These are phyloP conservation scores for Drosophila aldrichi DNA, from an alignment of 2,888 invertebrate species.

Conservation along the genomic window DNA sequence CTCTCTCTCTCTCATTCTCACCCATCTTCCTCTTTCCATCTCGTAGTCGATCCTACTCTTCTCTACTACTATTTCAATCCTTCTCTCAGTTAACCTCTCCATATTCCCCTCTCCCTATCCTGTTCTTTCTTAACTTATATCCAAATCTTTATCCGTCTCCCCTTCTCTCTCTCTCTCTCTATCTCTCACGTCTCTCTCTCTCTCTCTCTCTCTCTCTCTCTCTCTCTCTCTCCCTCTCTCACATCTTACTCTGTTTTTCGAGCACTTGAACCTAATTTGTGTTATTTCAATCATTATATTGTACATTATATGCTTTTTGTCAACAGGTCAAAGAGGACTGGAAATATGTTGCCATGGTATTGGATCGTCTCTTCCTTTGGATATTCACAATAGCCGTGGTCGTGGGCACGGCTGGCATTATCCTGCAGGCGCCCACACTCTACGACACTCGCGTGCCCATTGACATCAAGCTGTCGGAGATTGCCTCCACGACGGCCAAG, in stretches of 20 bases:
- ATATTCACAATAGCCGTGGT: conserved; percentile 98
- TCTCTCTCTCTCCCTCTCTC: too few relatives aligned
- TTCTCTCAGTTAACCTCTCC: too few relatives aligned
- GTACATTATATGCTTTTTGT: conserved; percentile 7
- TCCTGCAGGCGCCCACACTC: conserved; percentile 96
- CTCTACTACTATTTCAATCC: too few relatives aligned
- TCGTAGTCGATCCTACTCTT: too few relatives aligned
- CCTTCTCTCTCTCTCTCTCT: background rate
- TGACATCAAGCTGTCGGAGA: conserved; percentile 94
- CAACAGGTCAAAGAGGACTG: conserved; percentile 97
- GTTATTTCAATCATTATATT: conserved; percentile 1
- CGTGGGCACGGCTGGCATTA: conserved; percentile 97
- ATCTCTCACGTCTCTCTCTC: background rate
- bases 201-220: too few relatives aligned
- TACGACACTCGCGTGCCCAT: conserved; percentile 96
- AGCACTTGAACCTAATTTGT: background rate
- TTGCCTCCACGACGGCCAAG: conserved; percentile 95
- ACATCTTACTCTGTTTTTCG: background rate
- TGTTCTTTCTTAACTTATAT: too few relatives aligned
- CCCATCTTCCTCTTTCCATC: too few relatives aligned
- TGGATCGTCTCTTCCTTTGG: conserved; percentile 98
- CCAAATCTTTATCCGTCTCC: too few relatives aligned
- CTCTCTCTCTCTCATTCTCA: too few relatives aligned
- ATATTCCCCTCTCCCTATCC: too few relatives aligned
- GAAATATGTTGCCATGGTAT: conserved; percentile 99